These are phyloP conservation scores for Agapostemon virescens DNA, from an alignment of 2,888 invertebrate genomes.

Conservation along the genomic window DNA sequence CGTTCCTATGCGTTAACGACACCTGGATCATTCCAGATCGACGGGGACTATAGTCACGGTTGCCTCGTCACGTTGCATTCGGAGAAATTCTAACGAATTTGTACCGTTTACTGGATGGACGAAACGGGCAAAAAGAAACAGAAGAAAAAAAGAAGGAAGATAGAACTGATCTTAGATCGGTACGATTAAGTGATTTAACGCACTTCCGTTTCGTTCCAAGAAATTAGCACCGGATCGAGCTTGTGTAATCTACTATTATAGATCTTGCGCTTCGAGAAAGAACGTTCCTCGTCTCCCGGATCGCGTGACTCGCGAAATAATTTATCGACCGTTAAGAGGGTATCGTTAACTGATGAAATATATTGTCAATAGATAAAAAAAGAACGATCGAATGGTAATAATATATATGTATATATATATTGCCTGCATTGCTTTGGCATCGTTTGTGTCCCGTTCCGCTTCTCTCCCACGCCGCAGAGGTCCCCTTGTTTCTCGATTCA, in stretches of 20 bases:
- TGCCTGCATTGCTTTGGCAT: constrained; percentile 69
- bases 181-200: constrained; percentile 20
- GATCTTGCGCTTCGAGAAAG: background rate
- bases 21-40: background rate
- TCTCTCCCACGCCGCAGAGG: constrained; percentile 54
- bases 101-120: background rate
- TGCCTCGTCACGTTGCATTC: background rate
- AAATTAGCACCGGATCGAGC: constrained; percentile 20
- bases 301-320: background rate
- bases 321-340: background rate
- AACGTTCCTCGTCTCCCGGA: background rate
- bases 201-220: constrained; percentile 4
- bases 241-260: constrained; percentile 9
- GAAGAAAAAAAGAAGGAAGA: too few relatives aligned
- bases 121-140: background rate
- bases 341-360: background rate
- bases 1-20: constrained; percentile 8
- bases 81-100: background rate
- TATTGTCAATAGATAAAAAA: background rate
- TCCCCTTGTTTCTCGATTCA: constrained; percentile 37
- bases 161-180: background rate
- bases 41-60: background rate
- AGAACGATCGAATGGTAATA: constrained; percentile 20
- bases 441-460: constrained; percentile 62
- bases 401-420: too few relatives aligned